Evolutionary conservation across 1,140 invertebrate species (phyloP), one percentile per base, ranked within the genome.

Genomic region (Lepidurus couesii): DNA sequence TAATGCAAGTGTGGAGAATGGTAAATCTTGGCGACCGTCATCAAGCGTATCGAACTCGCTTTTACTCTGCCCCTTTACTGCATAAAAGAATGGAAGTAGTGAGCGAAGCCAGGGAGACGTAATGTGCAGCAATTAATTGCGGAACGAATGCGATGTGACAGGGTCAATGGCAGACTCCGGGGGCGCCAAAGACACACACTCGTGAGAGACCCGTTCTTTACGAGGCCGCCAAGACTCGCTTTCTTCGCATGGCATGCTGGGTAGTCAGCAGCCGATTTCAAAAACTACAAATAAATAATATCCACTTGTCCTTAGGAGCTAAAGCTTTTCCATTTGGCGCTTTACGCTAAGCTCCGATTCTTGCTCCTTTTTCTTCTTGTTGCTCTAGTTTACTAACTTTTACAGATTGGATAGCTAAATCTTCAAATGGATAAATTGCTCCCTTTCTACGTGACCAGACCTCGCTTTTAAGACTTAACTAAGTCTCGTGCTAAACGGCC

Each of bases 91-190:
- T 65, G 53, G 53, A 65, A 65, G 53, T 13, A 65, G 53, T 65
- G 53, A 65, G 53, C 53, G 53, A 65, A 65, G 53, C 53, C 21
- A 65, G 21, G 53, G 53, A 21, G 16, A 21, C 53, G 53, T 65
- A 65, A 65, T 65, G 53, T 65, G 13, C 53, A 65, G 53, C 53
- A 65, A 65, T 65, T 65, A 65, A 65, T 65, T 65, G 53, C 53
- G 53, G 53, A 65, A 65, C 53, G 53, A 65, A 65, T 65, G 53
- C n/a, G 53, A 65, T 65, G 53, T 65, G 53, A 65, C 53, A 65
- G 21, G 53, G 21, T n/a, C 53, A 65, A 65, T 13, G 53, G 53
- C 9, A 65, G 53, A 65, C 53, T 9, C 53, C 21, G 34, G 2
- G 34, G 34, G 34, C 34, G 34, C 34, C 34, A 4, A 34, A 34